Evolutionary conservation across 2,797 vertebrate genomes (phyloP).

Genomic region (Danio aesculapii): DNA sequence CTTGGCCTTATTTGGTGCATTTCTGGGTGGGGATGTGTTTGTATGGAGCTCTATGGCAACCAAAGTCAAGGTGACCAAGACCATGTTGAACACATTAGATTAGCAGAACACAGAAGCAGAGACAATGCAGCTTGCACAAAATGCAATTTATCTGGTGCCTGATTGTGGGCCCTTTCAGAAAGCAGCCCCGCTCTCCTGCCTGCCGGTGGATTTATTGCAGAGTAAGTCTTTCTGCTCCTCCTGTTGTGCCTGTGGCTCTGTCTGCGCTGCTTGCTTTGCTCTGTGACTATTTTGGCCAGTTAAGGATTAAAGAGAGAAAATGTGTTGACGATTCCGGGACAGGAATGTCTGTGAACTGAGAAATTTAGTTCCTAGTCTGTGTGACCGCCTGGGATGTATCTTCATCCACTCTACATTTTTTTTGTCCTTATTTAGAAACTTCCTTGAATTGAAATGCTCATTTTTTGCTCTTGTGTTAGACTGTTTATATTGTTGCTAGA

Average conservation of each 20-base stretch:
- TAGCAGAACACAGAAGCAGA: slow-evolving; percentile 81
- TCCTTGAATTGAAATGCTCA: slow-evolving; percentile 26
- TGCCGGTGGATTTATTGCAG: slow-evolving; percentile 79
- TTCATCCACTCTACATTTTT: background rate
- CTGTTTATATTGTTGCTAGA: slow-evolving; percentile 45
- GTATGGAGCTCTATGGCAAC: slow-evolving; percentile 85
- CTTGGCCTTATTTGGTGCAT: slow-evolving; percentile 85
- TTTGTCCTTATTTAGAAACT: slow-evolving; percentile 42
- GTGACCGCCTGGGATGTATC: slow-evolving; percentile 34
- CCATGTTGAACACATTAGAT: slow-evolving; percentile 86
- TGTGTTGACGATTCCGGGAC: slow-evolving; percentile 27
- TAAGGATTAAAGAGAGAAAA: slow-evolving; percentile 21
- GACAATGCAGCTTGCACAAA: slow-evolving; percentile 84
- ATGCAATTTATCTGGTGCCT: slow-evolving; percentile 78
- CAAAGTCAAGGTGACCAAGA: slow-evolving; percentile 90
- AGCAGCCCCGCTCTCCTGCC: slow-evolving; percentile 66
- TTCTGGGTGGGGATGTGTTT: slow-evolving; percentile 88
- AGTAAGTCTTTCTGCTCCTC: slow-evolving; percentile 77
- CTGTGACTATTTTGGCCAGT: slow-evolving; percentile 44
- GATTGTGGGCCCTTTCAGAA: slow-evolving; percentile 79
- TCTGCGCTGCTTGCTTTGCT: slow-evolving; percentile 41
- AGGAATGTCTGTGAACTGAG: slow-evolving; percentile 24
- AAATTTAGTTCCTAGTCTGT: slow-evolving; percentile 10
- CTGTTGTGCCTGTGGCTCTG: slow-evolving; percentile 56
- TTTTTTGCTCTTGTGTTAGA: slow-evolving; percentile 32